Evolutionary conservation across 2,113 vertebrate genomes (phyloP), one percentile per base, ranked within the genome.

Genomic region (Nesoenas mayeri): DNA sequence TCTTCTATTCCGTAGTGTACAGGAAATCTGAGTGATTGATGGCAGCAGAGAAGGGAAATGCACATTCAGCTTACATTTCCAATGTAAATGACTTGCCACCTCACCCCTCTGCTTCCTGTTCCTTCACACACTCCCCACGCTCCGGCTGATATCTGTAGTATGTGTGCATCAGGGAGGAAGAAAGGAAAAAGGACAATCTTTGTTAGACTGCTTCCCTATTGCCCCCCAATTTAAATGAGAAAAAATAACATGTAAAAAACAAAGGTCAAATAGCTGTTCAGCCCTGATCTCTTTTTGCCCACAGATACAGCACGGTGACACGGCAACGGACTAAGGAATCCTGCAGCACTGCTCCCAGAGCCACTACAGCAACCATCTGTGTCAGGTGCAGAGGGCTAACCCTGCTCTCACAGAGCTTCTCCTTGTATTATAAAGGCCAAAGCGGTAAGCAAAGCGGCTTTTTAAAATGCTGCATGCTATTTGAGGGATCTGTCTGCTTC

Each of bases 11-110:
- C 3, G 0, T 15, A 66, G 78, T 0, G 0, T 73, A 92, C 73
- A 87, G 95, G 95, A 97, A 96, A 89, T 72, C 40, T 9, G 71
- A 94, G 72, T 96, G 95, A 97, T 82, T 87, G 96, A 96, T 94
- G 70, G 86, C 80, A 89, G 86, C 53, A 86, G 61, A 62, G 80
- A 61, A 62, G 73, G 95, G 86, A 96, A 96, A 96, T 86, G 95
- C 96, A 93, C 80, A 91, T 95, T 93, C 96, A 96, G 92, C 92
- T 82, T 61, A 3, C 87, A 85, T 89, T 91, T 94, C 94, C 86
- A 79, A 93, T 92, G 93, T 89, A 96, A 95, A 96, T 93, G 25
- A 87, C 34, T 94, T 72, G 66, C 84, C 88, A 86, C 83, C 91
- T 96, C 91, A 93, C 79, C 95, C 85, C 66, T 90, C 85, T 80